Percentiles rank a stretch among this genome's conserved stretches.
phyloP scores from a whole-genome alignment of 2,888 invertebrate species.

The Dicyrtomina minuta region DNA sequence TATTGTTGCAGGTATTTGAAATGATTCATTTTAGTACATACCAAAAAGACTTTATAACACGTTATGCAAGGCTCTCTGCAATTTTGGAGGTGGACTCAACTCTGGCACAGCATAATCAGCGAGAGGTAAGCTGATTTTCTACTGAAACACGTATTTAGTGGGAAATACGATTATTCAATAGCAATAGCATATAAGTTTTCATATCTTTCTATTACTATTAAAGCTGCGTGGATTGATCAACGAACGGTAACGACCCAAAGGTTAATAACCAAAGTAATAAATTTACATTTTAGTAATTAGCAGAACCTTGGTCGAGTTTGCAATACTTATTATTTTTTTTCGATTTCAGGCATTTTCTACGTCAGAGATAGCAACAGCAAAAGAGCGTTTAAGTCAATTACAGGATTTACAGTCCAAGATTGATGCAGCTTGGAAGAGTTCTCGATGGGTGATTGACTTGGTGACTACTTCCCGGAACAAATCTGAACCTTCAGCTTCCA shows the following conservation, averaged over 20 bases:
- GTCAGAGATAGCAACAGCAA: constrained; percentile 80
- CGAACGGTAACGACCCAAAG: too few relatives aligned
- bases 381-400: constrained; percentile 77
- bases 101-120: constrained; percentile 85
- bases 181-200: too few relatives aligned
- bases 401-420: constrained; percentile 82
- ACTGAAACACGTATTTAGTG: too few relatives aligned
- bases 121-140: too few relatives aligned
- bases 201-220: too few relatives aligned
- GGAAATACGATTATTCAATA: too few relatives aligned
- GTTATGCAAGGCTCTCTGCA: constrained; percentile 89
- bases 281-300: too few relatives aligned
- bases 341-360: constrained; percentile 90
- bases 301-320: too few relatives aligned
- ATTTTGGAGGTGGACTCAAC: constrained; percentile 89
- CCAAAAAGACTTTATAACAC: constrained; percentile 82
- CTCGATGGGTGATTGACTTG: constrained; percentile 94
- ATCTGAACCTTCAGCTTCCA: constrained; percentile 56
- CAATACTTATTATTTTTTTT: too few relatives aligned
- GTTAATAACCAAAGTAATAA: too few relatives aligned
- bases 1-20: constrained; percentile 63
- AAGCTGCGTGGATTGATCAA: too few relatives aligned
- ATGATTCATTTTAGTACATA: constrained; percentile 95
- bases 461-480: constrained; percentile 90
- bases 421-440: constrained; percentile 88